A percentile compares a stretch with the other conserved stretches of the same genome.
phyloP scores from a whole-genome alignment of 2,113 vertebrate genomes.

The Rhinogobius similis region DNA sequence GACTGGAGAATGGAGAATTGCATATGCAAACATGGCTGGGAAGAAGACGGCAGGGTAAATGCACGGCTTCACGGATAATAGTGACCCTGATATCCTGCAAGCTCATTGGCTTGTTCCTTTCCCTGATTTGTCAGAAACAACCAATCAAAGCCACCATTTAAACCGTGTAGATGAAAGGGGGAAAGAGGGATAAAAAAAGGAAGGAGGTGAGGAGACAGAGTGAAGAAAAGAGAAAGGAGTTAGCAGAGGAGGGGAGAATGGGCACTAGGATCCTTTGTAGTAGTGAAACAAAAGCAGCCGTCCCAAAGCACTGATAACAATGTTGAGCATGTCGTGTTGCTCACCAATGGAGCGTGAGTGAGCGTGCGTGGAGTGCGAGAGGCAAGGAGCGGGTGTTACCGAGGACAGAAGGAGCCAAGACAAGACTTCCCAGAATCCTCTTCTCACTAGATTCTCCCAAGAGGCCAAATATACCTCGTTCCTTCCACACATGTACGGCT shows the following conservation, averaged over 20 bases:
- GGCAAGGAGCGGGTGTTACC: conserved; percentile 31
- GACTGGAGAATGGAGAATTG: conserved; percentile 20
- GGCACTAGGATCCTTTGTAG: conserved; percentile 46
- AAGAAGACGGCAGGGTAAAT: conserved; percentile 58
- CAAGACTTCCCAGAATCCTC: conserved; percentile 43
- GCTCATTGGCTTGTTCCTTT: conserved; percentile 62
- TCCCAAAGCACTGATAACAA: conserved; percentile 54
- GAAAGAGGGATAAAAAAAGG: conserved; percentile 13
- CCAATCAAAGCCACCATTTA: conserved; percentile 63
- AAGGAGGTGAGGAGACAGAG: conserved; percentile 38
- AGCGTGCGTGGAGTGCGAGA: conserved; percentile 3
- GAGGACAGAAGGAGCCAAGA: conserved; percentile 41
- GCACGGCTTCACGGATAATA: conserved; percentile 64
- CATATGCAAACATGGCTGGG: conserved; percentile 48
- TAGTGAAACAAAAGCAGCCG: conserved; percentile 54
- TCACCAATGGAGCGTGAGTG: conserved; percentile 25
- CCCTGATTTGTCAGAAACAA: conserved; percentile 31
- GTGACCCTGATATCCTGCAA: conserved; percentile 68
- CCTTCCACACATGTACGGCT: neutral
- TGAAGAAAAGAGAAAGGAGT: conserved; percentile 30
- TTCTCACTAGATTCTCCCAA: conserved; percentile 51
- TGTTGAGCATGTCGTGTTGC: conserved; percentile 41
- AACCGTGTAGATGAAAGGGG: conserved; percentile 56
- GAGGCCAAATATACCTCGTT: conserved; percentile 18
- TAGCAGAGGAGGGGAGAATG: conserved; percentile 20